These are phyloP conservation scores for Hypselothyrea guttata DNA, from an alignment of 2,888 invertebrate genomes.

Conservation along the genomic window DNA sequence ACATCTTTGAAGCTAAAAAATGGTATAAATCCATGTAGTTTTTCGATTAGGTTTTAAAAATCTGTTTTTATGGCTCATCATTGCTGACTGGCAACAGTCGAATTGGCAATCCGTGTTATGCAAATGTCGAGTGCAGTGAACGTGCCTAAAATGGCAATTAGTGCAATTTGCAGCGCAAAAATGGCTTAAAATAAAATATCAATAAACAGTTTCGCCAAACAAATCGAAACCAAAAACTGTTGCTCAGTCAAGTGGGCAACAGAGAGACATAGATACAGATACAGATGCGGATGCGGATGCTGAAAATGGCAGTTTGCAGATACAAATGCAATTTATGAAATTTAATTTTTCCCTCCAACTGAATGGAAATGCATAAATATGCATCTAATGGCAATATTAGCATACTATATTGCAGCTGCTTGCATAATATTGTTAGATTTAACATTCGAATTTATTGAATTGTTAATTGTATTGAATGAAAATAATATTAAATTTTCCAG, in stretches of 20 bases:
- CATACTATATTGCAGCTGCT: background rate
- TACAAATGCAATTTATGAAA: constrained; percentile 38
- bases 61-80: constrained; percentile 22
- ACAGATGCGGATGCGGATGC: constrained; percentile 1
- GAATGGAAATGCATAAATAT: constrained; percentile 5
- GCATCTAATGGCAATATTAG: background rate
- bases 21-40: constrained; percentile 1
- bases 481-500: no score
- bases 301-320: constrained; percentile 1
- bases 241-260: constrained; percentile 23
- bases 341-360: constrained; percentile 12
- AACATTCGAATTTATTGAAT: no score
- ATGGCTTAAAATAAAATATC: constrained; percentile 71
- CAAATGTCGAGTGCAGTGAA: constrained; percentile 60
- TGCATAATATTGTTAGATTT: no score
- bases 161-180: constrained; percentile 55
- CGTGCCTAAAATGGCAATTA: constrained; percentile 74
- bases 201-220: constrained; percentile 65
- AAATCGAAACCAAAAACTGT: constrained; percentile 16
- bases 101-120: constrained; percentile 67
- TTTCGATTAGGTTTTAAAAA: constrained; percentile 4
- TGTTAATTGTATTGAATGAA: no score
- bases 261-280: constrained; percentile 25
- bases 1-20: background rate
- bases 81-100: constrained; percentile 46